Evolutionary conservation across 1,140 invertebrate genomes (phyloP).

Genomic region (Drosophila azteca): DNA sequence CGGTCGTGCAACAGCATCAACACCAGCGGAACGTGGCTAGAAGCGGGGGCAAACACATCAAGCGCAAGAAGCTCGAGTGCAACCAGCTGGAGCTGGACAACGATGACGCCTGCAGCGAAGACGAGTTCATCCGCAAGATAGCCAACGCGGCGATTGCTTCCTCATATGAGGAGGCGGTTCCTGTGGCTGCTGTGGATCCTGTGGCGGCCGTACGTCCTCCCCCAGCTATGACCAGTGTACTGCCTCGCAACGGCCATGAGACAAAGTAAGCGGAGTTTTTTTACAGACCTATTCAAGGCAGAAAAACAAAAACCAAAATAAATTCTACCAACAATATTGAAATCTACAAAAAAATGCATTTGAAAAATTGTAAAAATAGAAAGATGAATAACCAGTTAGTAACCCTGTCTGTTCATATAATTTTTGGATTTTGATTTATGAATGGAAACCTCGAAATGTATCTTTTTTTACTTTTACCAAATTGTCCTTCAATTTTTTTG

Average conservation of each 20-base stretch:
- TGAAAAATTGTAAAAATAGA: no score
- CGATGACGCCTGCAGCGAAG: conserved; percentile 86
- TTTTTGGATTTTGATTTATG: no score
- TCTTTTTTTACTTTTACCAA: no score
- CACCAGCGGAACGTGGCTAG: conserved; percentile 11
- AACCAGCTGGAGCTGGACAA: conserved; percentile 86
- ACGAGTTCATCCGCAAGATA: conserved; percentile 81
- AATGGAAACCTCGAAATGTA: no score
- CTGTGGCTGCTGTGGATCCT: not conserved
- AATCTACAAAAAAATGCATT: not conserved
- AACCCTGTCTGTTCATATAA: no score
- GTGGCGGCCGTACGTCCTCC: conserved; percentile 3
- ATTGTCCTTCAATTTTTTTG: no score
- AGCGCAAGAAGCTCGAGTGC: conserved; percentile 87
- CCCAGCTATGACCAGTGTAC: conserved; percentile 10
- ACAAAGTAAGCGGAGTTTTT: conserved; percentile 67
- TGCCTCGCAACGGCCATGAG: conserved; percentile 44
- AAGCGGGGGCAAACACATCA: conserved; percentile 75
- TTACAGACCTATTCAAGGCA: conserved; percentile 18
- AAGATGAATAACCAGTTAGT: no score
- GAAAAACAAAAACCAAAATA: conserved; percentile 4
- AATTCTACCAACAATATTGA: conserved; percentile 5
- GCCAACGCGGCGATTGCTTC: conserved; percentile 46
- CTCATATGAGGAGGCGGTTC: not conserved
- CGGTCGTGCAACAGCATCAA: conserved; percentile 13